Base-by-base conservation (phyloP, 1,140 invertebrate species). In the Lordiphosa stackelbergi region DNA sequence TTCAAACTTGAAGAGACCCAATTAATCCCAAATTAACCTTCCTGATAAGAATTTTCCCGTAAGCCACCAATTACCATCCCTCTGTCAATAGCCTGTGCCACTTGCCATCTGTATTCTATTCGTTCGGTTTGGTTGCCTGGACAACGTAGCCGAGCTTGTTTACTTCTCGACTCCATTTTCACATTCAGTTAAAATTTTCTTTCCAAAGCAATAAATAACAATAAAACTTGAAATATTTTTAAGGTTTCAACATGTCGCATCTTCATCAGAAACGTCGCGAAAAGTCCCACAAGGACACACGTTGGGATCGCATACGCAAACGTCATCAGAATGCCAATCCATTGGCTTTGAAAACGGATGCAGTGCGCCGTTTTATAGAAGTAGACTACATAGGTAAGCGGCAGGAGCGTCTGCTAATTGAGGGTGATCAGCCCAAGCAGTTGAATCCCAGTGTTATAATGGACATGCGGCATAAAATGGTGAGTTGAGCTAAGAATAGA, bases 241-340 rank as follows among this genome's bases (percentile, higher is more conserved):
- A 6, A 1, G 1, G 1, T 28, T 5, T 28, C 24, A 28, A 2
- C 6, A 28, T 31, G 28, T 31, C 28, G 8, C 6, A 31, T 31
- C 28, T 8, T 8, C 46, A 65, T 31, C 22, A 10, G 9, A 74
- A 75, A 51, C 66, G 69, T 46, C 57, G 73, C 4, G 91, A 87
- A 85, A 81, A 85, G 61, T 49, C 56, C 9, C 69, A 59, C 11
- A 87, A 85, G 45, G 66, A 73, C 5, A 75, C 74, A 7, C 70
- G 86, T 3, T 88, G 86, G 86, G 86, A 88, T 69, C 83, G 86
- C 38, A 88, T 88, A 38, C 61, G 86, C 0, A 88, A 87, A 36
- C 46, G 74, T 10, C 64, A 85, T 34, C 43, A 56, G 8, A 75
- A 70, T 47, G 42, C 56, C 0, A 73, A 66, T 66, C 22, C 70